Conservation (phyloP, 2,888 invertebrate species). For the Spicauda simplicius region DNA sequence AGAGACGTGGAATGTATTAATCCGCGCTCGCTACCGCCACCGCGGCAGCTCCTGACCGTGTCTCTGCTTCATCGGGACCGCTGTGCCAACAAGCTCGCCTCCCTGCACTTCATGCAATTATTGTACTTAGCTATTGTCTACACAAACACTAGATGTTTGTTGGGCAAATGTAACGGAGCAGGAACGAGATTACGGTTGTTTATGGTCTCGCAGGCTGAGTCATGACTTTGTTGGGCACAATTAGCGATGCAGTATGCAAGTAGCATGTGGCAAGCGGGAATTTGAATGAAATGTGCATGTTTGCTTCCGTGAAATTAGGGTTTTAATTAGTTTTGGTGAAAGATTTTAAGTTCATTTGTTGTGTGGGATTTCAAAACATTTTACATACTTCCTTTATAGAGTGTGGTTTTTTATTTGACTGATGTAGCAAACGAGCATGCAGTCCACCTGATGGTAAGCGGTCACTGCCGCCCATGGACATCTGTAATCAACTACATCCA, state of each 20-base stretch:
- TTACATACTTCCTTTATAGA: too few relatives aligned
- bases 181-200: conserved; percentile 77
- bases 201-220: conserved; percentile 54
- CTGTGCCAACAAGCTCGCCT: conserved; percentile 70
- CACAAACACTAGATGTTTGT: conserved; percentile 74
- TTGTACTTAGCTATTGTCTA: conserved; percentile 80
- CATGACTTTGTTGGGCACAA: conserved; percentile 34
- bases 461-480: too few relatives aligned
- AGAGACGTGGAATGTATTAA: too few relatives aligned
- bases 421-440: too few relatives aligned
- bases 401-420: too few relatives aligned
- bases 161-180: conserved; percentile 74
- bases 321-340: conserved; percentile 8
- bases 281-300: conserved; percentile 9
- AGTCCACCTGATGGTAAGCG: too few relatives aligned
- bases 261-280: conserved; percentile 16
- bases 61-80: conserved; percentile 61
- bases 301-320: not conserved
- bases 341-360: not conserved
- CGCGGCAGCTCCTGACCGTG: too few relatives aligned
- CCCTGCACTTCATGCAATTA: conserved; percentile 75
- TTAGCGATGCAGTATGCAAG: conserved; percentile 33
- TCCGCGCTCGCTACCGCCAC: too few relatives aligned
- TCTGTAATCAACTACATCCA: too few relatives aligned
- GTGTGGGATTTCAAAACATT: not conserved